A percentile compares a stretch with the other conserved stretches of the same genome.
phyloP scores from a whole-genome alignment of 2,797 vertebrate species.

The Kryptopterus vitreolus region DNA sequence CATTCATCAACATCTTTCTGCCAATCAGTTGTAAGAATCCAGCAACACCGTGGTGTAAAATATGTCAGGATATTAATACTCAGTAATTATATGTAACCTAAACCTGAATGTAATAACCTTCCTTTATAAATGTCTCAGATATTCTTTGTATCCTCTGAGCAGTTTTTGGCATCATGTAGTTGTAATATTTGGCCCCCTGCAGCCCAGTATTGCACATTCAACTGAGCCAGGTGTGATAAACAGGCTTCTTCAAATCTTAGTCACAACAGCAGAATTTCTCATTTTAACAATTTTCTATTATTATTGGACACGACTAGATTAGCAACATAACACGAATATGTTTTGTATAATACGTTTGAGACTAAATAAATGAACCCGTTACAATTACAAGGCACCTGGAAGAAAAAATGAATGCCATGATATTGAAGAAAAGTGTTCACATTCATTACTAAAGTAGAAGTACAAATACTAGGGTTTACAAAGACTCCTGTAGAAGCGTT shows the following conservation, averaged over 20 bases:
- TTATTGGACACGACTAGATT: not conserved
- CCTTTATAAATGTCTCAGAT: not conserved
- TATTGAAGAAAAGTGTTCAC: too few relatives aligned
- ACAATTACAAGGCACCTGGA: not conserved
- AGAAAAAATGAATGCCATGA: not conserved
- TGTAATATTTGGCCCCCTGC: conserved; percentile 4
- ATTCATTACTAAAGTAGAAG: too few relatives aligned
- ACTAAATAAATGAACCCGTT: not conserved
- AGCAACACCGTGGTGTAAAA: not conserved
- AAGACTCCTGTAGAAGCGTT: too few relatives aligned
- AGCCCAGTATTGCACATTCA: not conserved
- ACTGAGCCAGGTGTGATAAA: conserved; percentile 21
- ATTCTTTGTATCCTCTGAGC: not conserved
- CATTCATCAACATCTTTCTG: not conserved
- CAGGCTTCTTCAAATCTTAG: conserved; percentile 9
- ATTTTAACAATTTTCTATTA: not conserved
- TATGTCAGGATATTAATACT: not conserved
- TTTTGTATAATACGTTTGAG: not conserved
- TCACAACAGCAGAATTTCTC: not conserved
- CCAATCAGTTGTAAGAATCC: not conserved
- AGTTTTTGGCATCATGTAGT: not conserved
- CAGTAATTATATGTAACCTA: not conserved
- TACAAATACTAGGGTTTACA: too few relatives aligned
- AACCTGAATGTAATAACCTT: not conserved
- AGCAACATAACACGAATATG: too few relatives aligned